These are phyloP conservation scores for Parnassius apollo DNA, from an alignment of 2,888 invertebrate species.

Conservation along the genomic window DNA sequence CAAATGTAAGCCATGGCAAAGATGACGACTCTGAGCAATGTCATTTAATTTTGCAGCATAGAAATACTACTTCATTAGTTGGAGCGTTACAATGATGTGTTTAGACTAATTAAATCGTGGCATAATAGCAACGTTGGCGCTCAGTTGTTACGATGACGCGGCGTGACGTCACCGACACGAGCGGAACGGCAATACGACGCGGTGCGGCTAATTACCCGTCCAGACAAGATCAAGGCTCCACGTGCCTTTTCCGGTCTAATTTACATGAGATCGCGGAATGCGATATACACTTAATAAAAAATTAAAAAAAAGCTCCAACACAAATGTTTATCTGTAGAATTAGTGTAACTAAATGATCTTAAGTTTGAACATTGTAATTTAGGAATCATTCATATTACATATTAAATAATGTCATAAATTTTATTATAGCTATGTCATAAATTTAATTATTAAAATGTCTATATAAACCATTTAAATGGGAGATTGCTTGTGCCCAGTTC, in stretches of 20 bases:
- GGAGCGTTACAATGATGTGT: background rate
- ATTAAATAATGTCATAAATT: no score
- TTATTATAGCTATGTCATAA: no score
- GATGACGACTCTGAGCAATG: no score
- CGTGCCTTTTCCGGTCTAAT: conserved; percentile 12
- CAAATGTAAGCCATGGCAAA: no score
- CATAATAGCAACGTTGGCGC: conserved; percentile 41
- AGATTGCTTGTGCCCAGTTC: no score
- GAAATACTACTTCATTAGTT: background rate
- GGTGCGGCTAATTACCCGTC: conserved; percentile 46
- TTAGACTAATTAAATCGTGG: conserved; percentile 33
- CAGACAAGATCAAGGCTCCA: conserved; percentile 68
- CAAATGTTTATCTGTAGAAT: no score
- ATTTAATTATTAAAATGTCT: no score
- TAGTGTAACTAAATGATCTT: no score
- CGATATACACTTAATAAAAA: background rate
- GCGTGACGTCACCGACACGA: conserved; percentile 54
- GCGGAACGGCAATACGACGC: conserved; percentile 44
- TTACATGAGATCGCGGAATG: conserved; percentile 8
- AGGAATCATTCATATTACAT: no score
- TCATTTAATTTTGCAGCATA: background rate
- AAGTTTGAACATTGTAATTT: no score
- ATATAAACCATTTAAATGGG: no score
- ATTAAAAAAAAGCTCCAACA: no score
- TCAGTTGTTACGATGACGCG: conserved; percentile 31